phyloP scores from a whole-genome alignment of 2,888 invertebrate genomes.

The Venusia cambrica region DNA sequence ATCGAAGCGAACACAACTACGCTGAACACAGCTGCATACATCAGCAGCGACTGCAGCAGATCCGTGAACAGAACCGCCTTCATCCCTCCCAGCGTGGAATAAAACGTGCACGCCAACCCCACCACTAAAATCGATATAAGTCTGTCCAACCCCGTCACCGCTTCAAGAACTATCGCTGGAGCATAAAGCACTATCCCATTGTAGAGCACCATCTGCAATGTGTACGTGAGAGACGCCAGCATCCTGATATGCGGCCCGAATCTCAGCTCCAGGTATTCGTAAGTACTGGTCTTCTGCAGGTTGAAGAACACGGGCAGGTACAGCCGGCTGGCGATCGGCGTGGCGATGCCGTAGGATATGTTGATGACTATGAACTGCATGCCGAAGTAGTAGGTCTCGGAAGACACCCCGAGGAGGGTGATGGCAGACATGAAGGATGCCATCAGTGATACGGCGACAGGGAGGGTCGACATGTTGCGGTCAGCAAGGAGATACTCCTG shows the following conservation, averaged over 20 bases:
- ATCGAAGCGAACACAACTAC: slow-evolving; percentile 87
- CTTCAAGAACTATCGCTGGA: slow-evolving; percentile 93
- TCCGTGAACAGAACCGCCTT: slow-evolving; percentile 95
- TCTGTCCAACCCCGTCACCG: slow-evolving; percentile 90
- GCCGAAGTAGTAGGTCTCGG: slow-evolving; percentile 92
- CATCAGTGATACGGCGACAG: slow-evolving; percentile 94
- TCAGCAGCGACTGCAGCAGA: slow-evolving; percentile 90
- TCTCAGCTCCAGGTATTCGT: slow-evolving; percentile 94
- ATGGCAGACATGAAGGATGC: slow-evolving; percentile 97
- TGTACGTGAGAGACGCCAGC: slow-evolving; percentile 91
- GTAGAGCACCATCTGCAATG: slow-evolving; percentile 93
- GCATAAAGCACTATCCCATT: slow-evolving; percentile 97
- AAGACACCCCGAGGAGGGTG: slow-evolving; percentile 92
- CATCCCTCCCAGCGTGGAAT: slow-evolving; percentile 94
- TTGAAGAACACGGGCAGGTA: slow-evolving; percentile 94
- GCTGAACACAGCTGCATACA: slow-evolving; percentile 91
- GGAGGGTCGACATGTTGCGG: slow-evolving; percentile 88
- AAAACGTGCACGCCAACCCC: slow-evolving; percentile 91
- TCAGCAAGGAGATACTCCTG: slow-evolving; percentile 93
- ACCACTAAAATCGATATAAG: slow-evolving; percentile 87
- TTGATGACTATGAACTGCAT: slow-evolving; percentile 90
- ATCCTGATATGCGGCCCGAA: slow-evolving; percentile 90
- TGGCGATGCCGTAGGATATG: slow-evolving; percentile 86
- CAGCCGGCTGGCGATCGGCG: slow-evolving; percentile 87
- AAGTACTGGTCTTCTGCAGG: slow-evolving; percentile 91